Evolutionary conservation across 2,113 vertebrate species (phyloP), one percentile per base, ranked within the genome.

Genomic region (Peromyscus maniculatus): DNA sequence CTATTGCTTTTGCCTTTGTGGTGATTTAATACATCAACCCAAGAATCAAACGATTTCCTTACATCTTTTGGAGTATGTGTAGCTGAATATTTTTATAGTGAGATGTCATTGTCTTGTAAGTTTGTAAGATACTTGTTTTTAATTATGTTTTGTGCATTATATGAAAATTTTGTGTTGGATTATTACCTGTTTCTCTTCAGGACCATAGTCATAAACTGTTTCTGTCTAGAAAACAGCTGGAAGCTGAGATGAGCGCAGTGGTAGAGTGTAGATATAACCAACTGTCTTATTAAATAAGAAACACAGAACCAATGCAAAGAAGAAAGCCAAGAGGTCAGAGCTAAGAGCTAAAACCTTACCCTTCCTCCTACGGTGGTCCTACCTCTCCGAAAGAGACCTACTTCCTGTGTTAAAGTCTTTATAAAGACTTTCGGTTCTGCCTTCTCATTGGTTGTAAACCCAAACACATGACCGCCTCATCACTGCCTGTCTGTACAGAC

Each of bases 61-160:
- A n/a, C 2, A 36, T 91, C 79, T 95, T 57, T 5, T 64, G 74
- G 26, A 72, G 24, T 57, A 39, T 52, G 31, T 39, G 79, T 67
- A 52, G 71, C 64, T 96, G 55, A 91, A 59, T 9, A 80, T 96
- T 90, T 94, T 66, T 11, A 8, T 88, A 71, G 24, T 55, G 28
- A 79, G 49, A 77, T 67, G 91, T 22, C 52, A 57, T 86, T 88
- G 62, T 87, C 90, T 96, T 66, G 79, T 72, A 75, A 59, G n/a
- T 87, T 96, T 75, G 22, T 91, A n/a, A n/a, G n/a, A n/a, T 64
- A 91, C 89, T 92, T 93, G 36, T 75, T 80, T 97, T 59, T 46
- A 36, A 66, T 69, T 87, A 52, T 7, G 89, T 26, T 67, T 69
- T 39, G 24, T 36, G 28, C 64, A 69, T 92, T 80, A 22, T 13